Percentiles rank a stretch among this genome's conserved stretches.
phyloP scores from a whole-genome alignment of 1,140 invertebrate genomes.

The Zelostemma sp. region DNA sequence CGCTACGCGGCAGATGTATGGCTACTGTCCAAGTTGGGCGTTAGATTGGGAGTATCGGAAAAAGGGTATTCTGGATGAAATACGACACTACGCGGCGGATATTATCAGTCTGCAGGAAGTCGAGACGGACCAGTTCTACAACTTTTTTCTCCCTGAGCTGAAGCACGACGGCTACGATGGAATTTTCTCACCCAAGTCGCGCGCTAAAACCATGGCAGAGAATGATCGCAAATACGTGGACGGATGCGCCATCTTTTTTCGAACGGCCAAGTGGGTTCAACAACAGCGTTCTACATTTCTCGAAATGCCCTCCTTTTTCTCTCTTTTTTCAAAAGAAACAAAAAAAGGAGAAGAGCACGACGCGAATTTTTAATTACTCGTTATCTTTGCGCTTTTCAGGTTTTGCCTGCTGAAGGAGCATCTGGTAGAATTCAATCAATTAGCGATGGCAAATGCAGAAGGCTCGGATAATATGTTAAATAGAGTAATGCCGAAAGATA shows the following conservation, averaged over 20 bases:
- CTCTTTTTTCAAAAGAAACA: too few species aligned
- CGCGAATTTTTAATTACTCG: too few species aligned
- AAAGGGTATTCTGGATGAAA: constrained; percentile 97
- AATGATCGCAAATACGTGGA: constrained; percentile 98
- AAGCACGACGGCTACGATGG: constrained; percentile 95
- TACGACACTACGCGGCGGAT: constrained; percentile 95
- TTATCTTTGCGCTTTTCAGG: constrained; percentile 70
- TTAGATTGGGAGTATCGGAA: constrained; percentile 98
- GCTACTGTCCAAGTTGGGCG: constrained; percentile 97
- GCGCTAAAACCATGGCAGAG: constrained; percentile 98
- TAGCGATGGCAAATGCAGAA: constrained; percentile 98
- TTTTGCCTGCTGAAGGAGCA: constrained; percentile 96
- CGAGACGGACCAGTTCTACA: constrained; percentile 98
- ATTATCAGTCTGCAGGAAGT: constrained; percentile 99
- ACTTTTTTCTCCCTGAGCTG: constrained; percentile 95
- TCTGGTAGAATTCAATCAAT: constrained; percentile 97
- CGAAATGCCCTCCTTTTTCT: too few species aligned
- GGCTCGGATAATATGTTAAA: constrained; percentile 99
- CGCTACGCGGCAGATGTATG: constrained; percentile 97
- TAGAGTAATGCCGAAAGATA: constrained; percentile 99
- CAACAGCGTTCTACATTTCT: too few species aligned
- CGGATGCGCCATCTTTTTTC: constrained; percentile 98
- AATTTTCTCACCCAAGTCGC: constrained; percentile 98
- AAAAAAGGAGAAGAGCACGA: too few species aligned
- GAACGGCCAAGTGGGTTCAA: constrained; percentile 88